A percentile compares a stretch with the other conserved stretches of the same genome.
These are phyloP conservation scores for Cryptotis parvus DNA, from an alignment of 2,113 vertebrate species.

Conservation along the genomic window DNA sequence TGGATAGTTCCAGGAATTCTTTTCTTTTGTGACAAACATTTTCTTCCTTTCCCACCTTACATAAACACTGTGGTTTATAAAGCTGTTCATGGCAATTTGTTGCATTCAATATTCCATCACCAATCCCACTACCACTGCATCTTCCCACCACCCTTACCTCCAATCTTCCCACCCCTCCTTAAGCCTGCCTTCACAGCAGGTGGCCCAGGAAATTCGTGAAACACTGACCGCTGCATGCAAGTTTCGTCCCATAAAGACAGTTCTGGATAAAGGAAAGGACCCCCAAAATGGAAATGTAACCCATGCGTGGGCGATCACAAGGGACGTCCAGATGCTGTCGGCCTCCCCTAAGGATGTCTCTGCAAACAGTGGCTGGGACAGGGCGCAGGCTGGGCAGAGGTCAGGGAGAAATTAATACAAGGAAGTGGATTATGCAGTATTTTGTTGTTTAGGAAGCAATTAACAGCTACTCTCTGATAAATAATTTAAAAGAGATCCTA, in stretches of 20 bases:
- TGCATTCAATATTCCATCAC: too few relatives aligned
- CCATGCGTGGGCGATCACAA: background rate
- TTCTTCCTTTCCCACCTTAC: too few relatives aligned
- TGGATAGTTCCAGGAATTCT: too few relatives aligned
- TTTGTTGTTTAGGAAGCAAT: slow-evolving; percentile 12
- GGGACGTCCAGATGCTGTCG: background rate
- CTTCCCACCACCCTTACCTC: too few relatives aligned
- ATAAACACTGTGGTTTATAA: too few relatives aligned
- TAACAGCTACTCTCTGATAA: slow-evolving; percentile 18
- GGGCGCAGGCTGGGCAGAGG: background rate
- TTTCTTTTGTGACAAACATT: too few relatives aligned
- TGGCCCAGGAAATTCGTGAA: slow-evolving; percentile 56
- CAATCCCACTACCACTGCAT: too few relatives aligned
- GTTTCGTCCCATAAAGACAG: background rate
- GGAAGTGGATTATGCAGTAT: background rate
- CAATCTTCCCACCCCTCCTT: too few relatives aligned
- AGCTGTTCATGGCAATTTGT: too few relatives aligned
- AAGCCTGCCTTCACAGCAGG: too few relatives aligned
- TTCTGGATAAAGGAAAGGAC: background rate
- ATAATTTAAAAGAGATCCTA: slow-evolving; percentile 20
- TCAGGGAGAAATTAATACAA: slow-evolving; percentile 24
- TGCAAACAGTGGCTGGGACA: background rate
- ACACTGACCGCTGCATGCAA: background rate
- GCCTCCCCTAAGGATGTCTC: background rate
- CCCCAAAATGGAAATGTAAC: background rate